phyloP scores from a whole-genome alignment of 1,140 invertebrate genomes.

The Piezodorus guildinii region DNA sequence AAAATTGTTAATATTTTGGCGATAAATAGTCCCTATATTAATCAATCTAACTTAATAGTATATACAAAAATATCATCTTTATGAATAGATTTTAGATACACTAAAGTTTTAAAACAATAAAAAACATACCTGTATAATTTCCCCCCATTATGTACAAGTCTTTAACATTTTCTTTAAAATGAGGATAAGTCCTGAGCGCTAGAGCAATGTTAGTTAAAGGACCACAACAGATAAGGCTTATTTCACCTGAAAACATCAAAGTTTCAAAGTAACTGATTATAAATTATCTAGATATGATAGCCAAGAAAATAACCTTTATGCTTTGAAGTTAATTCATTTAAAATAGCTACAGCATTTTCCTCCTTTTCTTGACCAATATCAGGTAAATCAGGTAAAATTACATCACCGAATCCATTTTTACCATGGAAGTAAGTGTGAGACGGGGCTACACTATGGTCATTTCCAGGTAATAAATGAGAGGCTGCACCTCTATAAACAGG shows the following conservation, averaged over 20 bases:
- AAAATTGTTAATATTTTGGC: too few species aligned
- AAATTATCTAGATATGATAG: background rate
- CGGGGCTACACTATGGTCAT: conserved; percentile 12
- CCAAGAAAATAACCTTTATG: conserved; percentile 28
- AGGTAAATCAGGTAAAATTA: conserved; percentile 31
- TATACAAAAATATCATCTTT: too few species aligned
- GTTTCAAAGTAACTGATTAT: background rate
- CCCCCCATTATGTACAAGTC: conserved; percentile 65
- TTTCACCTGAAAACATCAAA: conserved; percentile 24
- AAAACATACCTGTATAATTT: conserved; percentile 51
- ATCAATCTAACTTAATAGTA: too few species aligned
- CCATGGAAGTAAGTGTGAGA: conserved; percentile 39
- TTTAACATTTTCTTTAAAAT: conserved; percentile 47
- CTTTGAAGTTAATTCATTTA: conserved; percentile 39
- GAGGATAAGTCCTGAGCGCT: conserved; percentile 50
- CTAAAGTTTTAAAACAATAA: too few species aligned
- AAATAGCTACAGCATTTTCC: conserved; percentile 38
- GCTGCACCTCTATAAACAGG: conserved; percentile 50
- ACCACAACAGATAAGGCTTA: conserved; percentile 47
- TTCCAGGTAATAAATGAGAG: conserved; percentile 34
- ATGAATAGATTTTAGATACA: too few species aligned
- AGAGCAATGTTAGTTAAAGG: conserved; percentile 68
- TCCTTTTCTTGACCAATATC: conserved; percentile 31
- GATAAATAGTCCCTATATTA: too few species aligned
- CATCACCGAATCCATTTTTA: conserved; percentile 53